Conservation (phyloP, 2,797 vertebrate species). For the Oreochromis mossambicus region DNA sequence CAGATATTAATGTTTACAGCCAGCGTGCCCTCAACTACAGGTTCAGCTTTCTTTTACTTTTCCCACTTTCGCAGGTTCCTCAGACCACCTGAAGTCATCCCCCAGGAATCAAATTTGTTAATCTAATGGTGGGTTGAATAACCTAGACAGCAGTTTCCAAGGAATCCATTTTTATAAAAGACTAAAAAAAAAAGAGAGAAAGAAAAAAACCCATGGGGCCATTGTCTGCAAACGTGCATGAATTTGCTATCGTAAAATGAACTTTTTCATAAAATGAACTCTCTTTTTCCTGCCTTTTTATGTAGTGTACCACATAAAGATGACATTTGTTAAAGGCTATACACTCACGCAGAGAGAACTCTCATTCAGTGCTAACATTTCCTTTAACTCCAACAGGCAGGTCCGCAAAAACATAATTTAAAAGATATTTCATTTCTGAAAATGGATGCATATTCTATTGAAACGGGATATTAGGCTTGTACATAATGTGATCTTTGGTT, state of each 20-base stretch:
- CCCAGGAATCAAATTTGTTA: slow-evolving; percentile 22
- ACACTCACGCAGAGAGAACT: background rate
- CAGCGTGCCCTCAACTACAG: background rate
- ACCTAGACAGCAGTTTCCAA: background rate
- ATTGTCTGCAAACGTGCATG: background rate
- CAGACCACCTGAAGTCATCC: background rate
- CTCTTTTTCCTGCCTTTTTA: background rate
- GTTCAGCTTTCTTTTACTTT: slow-evolving; percentile 7
- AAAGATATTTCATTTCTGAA: background rate
- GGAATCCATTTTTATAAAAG: background rate
- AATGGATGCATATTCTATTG: background rate
- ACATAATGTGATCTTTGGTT: background rate
- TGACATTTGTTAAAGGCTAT: background rate
- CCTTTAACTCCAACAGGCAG: background rate
- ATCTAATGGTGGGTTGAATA: slow-evolving; percentile 17
- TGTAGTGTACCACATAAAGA: background rate
- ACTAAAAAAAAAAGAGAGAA: background rate
- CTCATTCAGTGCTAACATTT: background rate
- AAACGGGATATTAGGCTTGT: background rate
- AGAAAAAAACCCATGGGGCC: background rate
- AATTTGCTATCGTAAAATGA: slow-evolving; percentile 4
- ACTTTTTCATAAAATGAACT: background rate
- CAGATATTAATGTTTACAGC: slow-evolving; percentile 43
- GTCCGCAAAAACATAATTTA: background rate
- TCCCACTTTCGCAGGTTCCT: background rate